Evolutionary conservation across 1,140 invertebrate species (phyloP), one percentile per base, ranked within the genome.

Genomic region (Cardiocondyla obscurior): DNA sequence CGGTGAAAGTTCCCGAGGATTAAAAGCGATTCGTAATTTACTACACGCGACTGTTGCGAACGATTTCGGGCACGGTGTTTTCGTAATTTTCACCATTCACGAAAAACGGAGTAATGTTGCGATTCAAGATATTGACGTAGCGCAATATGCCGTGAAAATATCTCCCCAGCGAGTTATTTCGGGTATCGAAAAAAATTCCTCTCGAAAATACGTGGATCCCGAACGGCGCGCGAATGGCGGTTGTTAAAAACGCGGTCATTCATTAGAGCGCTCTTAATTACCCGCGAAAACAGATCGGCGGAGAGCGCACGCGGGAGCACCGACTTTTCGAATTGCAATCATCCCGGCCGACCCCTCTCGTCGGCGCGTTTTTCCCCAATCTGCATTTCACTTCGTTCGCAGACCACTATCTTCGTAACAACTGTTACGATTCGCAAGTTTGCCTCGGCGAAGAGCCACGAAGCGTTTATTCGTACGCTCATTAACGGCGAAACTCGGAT

Each of bases 371-470:
- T 88, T 88, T 88, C 77, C 51, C 83, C 77, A 55, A 87, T 76
- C 25, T 79, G 53, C 83, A 77, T 87, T 84, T 62, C 51, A 70
- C 22, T 55, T 81, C 79, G 30, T 88, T 83, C 49, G 64, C 65
- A 46, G 53, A 42, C 42, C 84, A 86, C 89, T 90, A 91, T 91
- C 86, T 81, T 65, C 69, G 87, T 87, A 91, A 90, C 90, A 90
- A 85, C 87, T 88, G 84, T 90, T 90, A 89, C 84, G 82, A 89
- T 90, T 91, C 86, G 81, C 89, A 89, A 89, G 84, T 90, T 82
- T 42, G 72, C 5, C 67, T 25, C 58, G 0, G 42, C 19, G 5
- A 62, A 42, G 62, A 77, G 81, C 85, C 88, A 90, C 90, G 87
- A 91, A 85, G 82, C 87, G 87, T 88, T 91, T 90, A 83, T 58